Evolutionary conservation across 2,113 vertebrate species (phyloP), one percentile per base, ranked within the genome.

Genomic region (Misgurnus anguillicaudatus): DNA sequence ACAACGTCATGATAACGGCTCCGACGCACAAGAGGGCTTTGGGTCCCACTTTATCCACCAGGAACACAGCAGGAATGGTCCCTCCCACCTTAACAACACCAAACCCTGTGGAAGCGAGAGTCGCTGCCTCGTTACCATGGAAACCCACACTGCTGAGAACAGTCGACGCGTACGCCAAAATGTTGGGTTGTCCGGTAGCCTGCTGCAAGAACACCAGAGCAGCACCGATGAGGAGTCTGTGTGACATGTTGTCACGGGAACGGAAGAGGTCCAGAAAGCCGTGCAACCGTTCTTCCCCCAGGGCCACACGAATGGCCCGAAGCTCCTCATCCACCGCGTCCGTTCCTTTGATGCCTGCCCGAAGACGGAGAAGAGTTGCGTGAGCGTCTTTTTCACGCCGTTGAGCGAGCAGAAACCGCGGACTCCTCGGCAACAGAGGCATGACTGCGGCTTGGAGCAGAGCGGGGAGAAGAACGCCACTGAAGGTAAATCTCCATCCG

Each of bases 131-230:
- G 0, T 96, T 94, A 73, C 95, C 97, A 82, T 95, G 91, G 86
- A 98, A 99, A 21, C 97, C 97, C 70, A 98, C 95, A 0, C 96
- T 95, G 75, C 93, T 96, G 80, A 99, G 90, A 62, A 99, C 91
- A 1, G 95, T 96, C 0, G 97, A 98, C n/a, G 97, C 95, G 9
- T 99, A 99, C 82, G 94, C 96, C 41, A 99, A 89, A 86, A 99
- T 92, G 85, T 97, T 98, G 42, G 97, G 96, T 80, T 99, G 97
- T 3, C 97, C 97, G 0, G 96, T 98, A 1, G 87, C 91, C 88
- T 99, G 97, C 80, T 97, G 94, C 85, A 99, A 96, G 89, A 98
- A 96, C 6, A 95, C 95, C 57, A 99, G 57, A 0, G 85, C 88
- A 21, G 95, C 87, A 0, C 96, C 97, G 10, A 95, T 95, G 36